A percentile compares a stretch with the other conserved stretches of the same genome.
Conservation (phyloP, 1,140 invertebrate genomes). For the Pseudomyrmex sp. region DNA sequence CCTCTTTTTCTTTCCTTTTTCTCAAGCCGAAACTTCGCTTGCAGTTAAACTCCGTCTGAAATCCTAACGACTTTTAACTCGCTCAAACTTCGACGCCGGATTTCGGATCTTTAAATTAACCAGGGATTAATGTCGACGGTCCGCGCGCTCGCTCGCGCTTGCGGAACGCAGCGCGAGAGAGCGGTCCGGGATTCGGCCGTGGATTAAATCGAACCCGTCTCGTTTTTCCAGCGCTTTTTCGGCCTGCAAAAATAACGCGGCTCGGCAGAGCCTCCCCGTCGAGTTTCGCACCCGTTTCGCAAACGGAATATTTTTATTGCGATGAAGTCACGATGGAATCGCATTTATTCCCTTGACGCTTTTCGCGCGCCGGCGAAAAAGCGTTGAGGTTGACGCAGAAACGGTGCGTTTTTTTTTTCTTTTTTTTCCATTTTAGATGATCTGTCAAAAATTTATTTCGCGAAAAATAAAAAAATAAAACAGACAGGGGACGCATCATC, state of each 20-base stretch:
- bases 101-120: constrained; percentile 66
- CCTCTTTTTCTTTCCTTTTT: neutral
- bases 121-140: constrained; percentile 57
- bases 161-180: neutral
- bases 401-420: neutral
- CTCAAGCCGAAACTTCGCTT: constrained; percentile 26
- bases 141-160: neutral
- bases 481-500: neutral
- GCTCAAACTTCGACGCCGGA: constrained; percentile 50
- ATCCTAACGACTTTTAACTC: constrained; percentile 62
- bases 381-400: neutral
- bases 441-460: neutral
- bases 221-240: constrained; percentile 13
- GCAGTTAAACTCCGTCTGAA: constrained; percentile 43
- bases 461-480: neutral
- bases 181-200: constrained; percentile 16
- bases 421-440: neutral
- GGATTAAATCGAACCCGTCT: constrained; percentile 43
- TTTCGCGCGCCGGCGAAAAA: neutral
- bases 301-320: constrained; percentile 32
- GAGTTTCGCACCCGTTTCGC: neutral
- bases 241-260: constrained; percentile 33
- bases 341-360: constrained; percentile 7
- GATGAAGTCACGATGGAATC: neutral
- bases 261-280: neutral